Conservation (phyloP, 1,140 invertebrate species). For the Bicyclus anynana region DNA sequence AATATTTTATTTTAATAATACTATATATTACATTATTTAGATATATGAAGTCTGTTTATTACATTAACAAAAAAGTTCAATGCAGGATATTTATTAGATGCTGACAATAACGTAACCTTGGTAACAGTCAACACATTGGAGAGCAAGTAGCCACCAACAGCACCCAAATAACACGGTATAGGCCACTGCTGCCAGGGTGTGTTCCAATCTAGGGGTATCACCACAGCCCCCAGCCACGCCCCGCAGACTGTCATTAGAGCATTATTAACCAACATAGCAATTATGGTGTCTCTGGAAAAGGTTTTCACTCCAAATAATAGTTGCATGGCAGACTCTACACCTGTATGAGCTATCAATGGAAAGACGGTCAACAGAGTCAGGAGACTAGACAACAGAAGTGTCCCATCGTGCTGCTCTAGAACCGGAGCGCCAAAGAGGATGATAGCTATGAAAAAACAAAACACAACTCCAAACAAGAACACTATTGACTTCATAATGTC, state of each 20-base stretch:
- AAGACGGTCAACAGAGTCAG: conserved; percentile 82
- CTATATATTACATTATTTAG: conserved; percentile 30
- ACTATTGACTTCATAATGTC: conserved; percentile 53
- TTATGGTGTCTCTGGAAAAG: conserved; percentile 72
- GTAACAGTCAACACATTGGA: conserved; percentile 78
- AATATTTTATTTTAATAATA: not conserved
- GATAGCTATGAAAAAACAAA: conserved; percentile 79
- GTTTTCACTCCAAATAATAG: conserved; percentile 75
- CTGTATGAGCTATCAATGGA: conserved; percentile 80
- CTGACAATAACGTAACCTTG: conserved; percentile 52
- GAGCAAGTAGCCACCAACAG: conserved; percentile 80
- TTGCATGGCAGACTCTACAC: conserved; percentile 77
- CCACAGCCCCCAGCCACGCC: conserved; percentile 91
- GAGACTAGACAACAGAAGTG: conserved; percentile 83
- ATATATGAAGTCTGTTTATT: conserved; percentile 47
- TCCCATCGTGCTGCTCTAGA: conserved; percentile 81
- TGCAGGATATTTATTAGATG: conserved; percentile 49
- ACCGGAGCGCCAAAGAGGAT: conserved; percentile 88
- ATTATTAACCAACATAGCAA: conserved; percentile 79
- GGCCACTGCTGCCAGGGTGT: conserved; percentile 92
- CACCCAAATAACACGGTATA: conserved; percentile 84
- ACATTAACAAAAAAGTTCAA: conserved; percentile 51
- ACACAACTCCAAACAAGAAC: conserved; percentile 55
- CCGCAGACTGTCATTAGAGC: conserved; percentile 84
- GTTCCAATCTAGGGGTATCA: conserved; percentile 96